Evolutionary conservation across 1,140 invertebrate species (phyloP).

Genomic region (Solen grandis): DNA sequence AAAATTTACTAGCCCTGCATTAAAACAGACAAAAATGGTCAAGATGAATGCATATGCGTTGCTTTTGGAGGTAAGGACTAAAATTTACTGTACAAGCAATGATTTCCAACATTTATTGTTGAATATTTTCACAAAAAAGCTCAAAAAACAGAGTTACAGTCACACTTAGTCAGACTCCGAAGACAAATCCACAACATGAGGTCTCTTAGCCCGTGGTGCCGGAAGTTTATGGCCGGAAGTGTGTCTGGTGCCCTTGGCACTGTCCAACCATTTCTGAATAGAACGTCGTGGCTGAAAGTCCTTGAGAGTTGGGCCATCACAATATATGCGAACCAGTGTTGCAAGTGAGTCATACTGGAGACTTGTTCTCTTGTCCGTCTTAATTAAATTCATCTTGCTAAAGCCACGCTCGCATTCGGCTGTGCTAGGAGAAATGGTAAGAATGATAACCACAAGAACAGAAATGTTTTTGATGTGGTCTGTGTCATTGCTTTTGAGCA

Average conservation of each 20-base stretch:
- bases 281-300: neutral
- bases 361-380: neutral
- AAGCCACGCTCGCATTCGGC: too few relatives aligned
- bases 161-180: neutral
- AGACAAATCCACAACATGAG: too few relatives aligned
- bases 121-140: too few relatives aligned
- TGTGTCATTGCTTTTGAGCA: neutral
- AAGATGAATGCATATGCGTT: too few relatives aligned
- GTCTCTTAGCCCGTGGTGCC: neutral
- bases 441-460: conserved; percentile 1
- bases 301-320: neutral
- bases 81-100: too few relatives aligned
- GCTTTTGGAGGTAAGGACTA: too few relatives aligned
- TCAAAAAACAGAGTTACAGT: too few relatives aligned
- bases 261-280: neutral
- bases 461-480: neutral
- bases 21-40: too few relatives aligned
- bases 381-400: conserved; percentile 14
- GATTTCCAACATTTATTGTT: too few relatives aligned
- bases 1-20: too few relatives aligned
- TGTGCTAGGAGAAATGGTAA: conserved; percentile 33
- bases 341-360: conserved; percentile 3
- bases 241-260: conserved; percentile 2
- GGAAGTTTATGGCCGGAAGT: neutral
- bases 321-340: conserved; percentile 1